phyloP scores from a whole-genome alignment of 2,888 invertebrate species.

The Eupithecia inturbata region DNA sequence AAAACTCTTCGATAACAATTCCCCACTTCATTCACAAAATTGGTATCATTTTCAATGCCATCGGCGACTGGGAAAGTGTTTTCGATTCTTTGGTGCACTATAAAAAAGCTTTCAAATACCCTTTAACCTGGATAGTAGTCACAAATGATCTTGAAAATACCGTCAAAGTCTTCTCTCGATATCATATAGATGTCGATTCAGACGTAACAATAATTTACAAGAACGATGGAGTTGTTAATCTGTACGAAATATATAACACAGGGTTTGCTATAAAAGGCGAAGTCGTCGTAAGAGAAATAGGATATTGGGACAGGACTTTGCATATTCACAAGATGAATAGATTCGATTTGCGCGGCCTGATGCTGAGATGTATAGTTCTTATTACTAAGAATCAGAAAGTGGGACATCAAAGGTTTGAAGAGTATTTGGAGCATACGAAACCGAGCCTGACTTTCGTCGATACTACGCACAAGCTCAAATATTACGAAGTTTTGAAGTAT shows the following conservation, averaged over 20 bases:
- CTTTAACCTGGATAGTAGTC: constrained; percentile 69
- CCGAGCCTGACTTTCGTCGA: constrained; percentile 82
- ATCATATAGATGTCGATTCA: constrained; percentile 74
- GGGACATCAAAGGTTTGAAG: constrained; percentile 70
- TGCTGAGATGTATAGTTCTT: constrained; percentile 83
- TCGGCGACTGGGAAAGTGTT: constrained; percentile 58
- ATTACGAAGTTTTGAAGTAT: constrained; percentile 80
- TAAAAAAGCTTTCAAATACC: constrained; percentile 52
- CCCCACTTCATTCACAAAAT: constrained; percentile 49
- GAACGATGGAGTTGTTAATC: constrained; percentile 47
- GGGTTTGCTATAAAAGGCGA: constrained; percentile 75
- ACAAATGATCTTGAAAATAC: constrained; percentile 56
- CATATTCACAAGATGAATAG: constrained; percentile 66
- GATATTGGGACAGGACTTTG: constrained; percentile 71
- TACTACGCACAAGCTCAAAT: constrained; percentile 86
- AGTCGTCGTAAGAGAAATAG: constrained; percentile 75
- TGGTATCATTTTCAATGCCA: constrained; percentile 64
- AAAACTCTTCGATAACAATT: constrained; percentile 34
- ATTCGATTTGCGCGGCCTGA: constrained; percentile 82
- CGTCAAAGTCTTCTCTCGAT: constrained; percentile 56
- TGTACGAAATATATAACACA: constrained; percentile 83
- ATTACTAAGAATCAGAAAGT: constrained; percentile 59
- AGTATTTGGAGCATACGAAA: constrained; percentile 76
- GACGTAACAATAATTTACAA: constrained; percentile 69
- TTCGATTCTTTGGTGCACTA: constrained; percentile 45